Conservation (phyloP, 1,140 invertebrate species). For the Heliconius melpomene region DNA sequence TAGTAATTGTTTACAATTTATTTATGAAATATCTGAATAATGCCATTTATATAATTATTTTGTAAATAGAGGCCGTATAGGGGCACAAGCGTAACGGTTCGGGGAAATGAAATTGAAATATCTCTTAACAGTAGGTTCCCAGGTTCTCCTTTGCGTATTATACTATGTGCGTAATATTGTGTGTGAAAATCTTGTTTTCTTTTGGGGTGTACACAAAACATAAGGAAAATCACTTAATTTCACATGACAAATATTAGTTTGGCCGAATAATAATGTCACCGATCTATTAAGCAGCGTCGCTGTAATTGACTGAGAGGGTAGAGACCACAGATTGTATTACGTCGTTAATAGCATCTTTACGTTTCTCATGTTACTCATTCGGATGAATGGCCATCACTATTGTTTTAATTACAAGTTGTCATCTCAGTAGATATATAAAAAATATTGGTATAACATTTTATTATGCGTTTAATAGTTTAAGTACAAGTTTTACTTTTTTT, state of each 20-base stretch:
- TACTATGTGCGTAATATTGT: no score
- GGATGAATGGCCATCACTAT: slow-evolving; percentile 22
- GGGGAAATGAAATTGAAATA: no score
- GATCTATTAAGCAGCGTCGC: slow-evolving; percentile 13
- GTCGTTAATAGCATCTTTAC: slow-evolving; percentile 26
- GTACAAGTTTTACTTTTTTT: no score
- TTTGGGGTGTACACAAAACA: neutral
- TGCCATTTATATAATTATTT: no score
- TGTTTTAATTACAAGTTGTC: neutral
- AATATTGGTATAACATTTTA: neutral
- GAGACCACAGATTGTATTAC: slow-evolving; percentile 33
- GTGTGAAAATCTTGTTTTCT: neutral
- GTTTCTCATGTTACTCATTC: slow-evolving; percentile 22
- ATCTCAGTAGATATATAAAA: neutral
- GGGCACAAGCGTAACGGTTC: no score
- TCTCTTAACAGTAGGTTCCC: no score
- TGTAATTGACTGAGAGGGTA: slow-evolving; percentile 4
- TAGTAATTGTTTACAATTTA: no score
- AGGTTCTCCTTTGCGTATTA: no score
- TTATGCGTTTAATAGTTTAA: neutral
- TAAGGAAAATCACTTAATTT: neutral
- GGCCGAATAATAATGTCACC: neutral
- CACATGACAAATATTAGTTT: slow-evolving; percentile 12
- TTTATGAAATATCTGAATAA: no score
- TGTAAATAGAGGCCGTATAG: no score